Evolutionary conservation across 2,797 vertebrate species (phyloP), one percentile per base, ranked within the genome.

Genomic region (Neoniphon sammara): DNA sequence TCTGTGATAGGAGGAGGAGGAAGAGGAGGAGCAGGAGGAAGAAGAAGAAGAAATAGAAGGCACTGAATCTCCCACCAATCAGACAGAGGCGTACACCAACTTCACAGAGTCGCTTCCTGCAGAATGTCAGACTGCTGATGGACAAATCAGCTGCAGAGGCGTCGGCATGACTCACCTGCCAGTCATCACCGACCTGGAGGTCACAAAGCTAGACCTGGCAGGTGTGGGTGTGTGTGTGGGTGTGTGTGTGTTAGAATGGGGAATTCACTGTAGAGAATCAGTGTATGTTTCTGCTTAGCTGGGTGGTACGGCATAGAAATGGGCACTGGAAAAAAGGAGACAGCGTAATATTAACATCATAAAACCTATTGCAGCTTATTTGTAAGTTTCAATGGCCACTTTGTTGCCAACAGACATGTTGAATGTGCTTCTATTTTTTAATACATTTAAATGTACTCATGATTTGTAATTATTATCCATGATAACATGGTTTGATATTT

Each of bases 141-240:
- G 53, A 15, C 88, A 89, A 68, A 91, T 95, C 18, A 93, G 80
- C 70, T 96, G 94, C 84, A 82, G 87, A 59, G 92, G 89, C 4
- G 14, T 91, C 18, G 92, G 89, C 66, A 83, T 96, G 85, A 93
- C 91, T 75, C 84, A 87, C 1, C 70, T 96, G 73, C 95, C 95
- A 5, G 57, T 84, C 85, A 91, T 96, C 79, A 88, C 71, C 5
- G 91, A 95, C 87, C 79, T 73, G 17, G 83, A 80, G 53, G 89
- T 94, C 82, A 94, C 91, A 21, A 92, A 83, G 7, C 88, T 96
- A 80, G 93, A 95, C 64, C 78, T 96, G 82, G 88, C 94, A 91
- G 95, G 95, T 96, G 55, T 78, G 81, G 84, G 71, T 76, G 12
- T 59, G 2, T 74, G 7, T 54, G 11, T 60, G 50, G 42, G 53